Conservation (phyloP, 1,140 invertebrate species). For the Tetramorium alpestre region DNA sequence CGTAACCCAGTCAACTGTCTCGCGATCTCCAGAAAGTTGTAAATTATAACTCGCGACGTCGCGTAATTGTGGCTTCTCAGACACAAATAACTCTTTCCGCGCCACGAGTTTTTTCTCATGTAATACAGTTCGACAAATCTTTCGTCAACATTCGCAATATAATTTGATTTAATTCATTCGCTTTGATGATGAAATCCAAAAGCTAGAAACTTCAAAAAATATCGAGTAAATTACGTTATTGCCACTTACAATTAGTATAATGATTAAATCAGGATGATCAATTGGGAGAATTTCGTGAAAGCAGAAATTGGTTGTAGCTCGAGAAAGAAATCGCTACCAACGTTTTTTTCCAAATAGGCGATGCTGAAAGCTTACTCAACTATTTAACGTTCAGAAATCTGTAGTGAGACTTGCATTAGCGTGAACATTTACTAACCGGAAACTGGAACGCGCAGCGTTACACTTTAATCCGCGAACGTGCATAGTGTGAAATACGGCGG, state of each 20-base stretch:
- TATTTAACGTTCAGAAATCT: background rate
- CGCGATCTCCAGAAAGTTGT: background rate
- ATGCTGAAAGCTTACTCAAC: background rate
- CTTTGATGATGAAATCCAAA: background rate
- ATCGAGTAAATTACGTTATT: background rate
- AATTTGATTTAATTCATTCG: background rate
- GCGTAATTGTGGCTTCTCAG: background rate
- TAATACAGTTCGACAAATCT: background rate
- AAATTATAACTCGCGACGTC: constrained; percentile 2
- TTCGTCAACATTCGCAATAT: background rate
- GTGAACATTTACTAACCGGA: constrained; percentile 13
- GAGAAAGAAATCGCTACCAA: background rate
- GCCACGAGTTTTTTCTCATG: background rate
- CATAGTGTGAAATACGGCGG: constrained; percentile 9
- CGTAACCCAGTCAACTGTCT: background rate
- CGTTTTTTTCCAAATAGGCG: background rate
- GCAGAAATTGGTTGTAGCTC: background rate
- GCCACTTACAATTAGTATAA: too few relatives aligned
- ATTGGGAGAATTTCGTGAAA: background rate
- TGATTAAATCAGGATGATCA: background rate
- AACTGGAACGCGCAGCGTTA: background rate
- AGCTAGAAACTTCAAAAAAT: background rate
- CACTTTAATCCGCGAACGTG: constrained; percentile 29
- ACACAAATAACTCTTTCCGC: background rate
- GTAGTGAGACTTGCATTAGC: background rate